Percentiles rank a stretch among this genome's conserved stretches.
Evolutionary conservation across 2,113 vertebrate genomes (phyloP).

Genomic region (Rhabdomys dilectus): DNA sequence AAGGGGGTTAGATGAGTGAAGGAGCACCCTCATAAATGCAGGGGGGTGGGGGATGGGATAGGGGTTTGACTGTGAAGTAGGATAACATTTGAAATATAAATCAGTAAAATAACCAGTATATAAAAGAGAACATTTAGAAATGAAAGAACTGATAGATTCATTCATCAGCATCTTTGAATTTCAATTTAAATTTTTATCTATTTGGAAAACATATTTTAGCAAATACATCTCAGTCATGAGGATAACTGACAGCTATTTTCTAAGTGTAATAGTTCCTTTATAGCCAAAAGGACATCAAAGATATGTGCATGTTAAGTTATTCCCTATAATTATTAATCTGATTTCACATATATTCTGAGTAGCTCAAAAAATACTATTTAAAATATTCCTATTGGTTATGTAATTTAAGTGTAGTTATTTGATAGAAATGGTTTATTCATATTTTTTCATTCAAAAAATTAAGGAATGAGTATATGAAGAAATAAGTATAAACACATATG

Average conservation of each 20-base stretch:
- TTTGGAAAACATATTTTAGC: background rate
- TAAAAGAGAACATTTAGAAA: background rate
- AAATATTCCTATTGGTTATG: background rate
- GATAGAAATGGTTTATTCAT: background rate
- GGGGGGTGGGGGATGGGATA: no score
- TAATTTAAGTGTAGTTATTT: background rate
- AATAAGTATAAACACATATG: background rate
- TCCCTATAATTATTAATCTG: background rate
- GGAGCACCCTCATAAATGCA: no score
- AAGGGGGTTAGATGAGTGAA: no score
- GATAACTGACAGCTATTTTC: background rate
- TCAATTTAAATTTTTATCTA: background rate
- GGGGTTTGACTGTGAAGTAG: no score
- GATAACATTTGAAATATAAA: no score
- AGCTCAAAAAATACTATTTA: background rate
- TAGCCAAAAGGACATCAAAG: background rate
- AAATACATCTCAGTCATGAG: background rate
- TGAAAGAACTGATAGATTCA: background rate
- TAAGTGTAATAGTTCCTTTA: background rate
- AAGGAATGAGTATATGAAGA: background rate
- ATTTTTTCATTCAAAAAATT: background rate
- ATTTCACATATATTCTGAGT: background rate
- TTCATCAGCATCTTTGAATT: background rate
- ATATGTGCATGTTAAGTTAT: background rate
- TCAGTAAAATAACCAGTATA: background rate